These are phyloP conservation scores for Vulpes ferrilata DNA, from an alignment of 2,113 vertebrate genomes.

Conservation along the genomic window DNA sequence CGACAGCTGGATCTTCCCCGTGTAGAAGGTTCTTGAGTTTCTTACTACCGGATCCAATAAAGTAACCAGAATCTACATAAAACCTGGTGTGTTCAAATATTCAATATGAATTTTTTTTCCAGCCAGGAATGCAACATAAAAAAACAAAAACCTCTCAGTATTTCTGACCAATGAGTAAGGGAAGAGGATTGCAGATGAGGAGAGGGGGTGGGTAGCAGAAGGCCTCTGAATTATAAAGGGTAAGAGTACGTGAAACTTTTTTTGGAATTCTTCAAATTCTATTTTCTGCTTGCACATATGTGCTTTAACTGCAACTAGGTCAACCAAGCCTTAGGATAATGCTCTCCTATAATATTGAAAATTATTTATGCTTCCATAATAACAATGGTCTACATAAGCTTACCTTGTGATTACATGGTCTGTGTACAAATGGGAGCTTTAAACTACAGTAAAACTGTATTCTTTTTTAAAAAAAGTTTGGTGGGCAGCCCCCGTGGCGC, in stretches of 20 bases:
- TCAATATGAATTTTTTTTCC: conserved; percentile 34
- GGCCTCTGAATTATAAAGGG: background rate
- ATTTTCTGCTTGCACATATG: conserved; percentile 34
- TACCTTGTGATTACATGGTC: background rate
- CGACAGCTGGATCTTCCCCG: conserved; percentile 88
- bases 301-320: conserved; percentile 5
- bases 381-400: conserved; percentile 3
- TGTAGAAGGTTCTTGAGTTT: conserved; percentile 88
- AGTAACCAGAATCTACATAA: conserved; percentile 87
- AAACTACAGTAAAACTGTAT: conserved; percentile 1
- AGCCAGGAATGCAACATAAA: conserved; percentile 6
- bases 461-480: too few relatives aligned
- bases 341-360: background rate
- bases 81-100: conserved; percentile 63
- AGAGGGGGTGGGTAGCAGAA: background rate
- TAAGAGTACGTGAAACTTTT: background rate
- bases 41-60: conserved; percentile 89
- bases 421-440: conserved; percentile 18
- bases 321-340: background rate
- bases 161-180: background rate
- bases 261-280: conserved; percentile 57
- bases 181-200: background rate
- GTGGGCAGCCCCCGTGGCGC: too few relatives aligned
- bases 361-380: background rate
- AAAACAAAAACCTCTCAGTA: background rate